Evolutionary conservation across 30 jellyfish, hydroid and myxozoan genomes (phyloP).

Genomic region (Chrysaora quinquecirrha): DNA sequence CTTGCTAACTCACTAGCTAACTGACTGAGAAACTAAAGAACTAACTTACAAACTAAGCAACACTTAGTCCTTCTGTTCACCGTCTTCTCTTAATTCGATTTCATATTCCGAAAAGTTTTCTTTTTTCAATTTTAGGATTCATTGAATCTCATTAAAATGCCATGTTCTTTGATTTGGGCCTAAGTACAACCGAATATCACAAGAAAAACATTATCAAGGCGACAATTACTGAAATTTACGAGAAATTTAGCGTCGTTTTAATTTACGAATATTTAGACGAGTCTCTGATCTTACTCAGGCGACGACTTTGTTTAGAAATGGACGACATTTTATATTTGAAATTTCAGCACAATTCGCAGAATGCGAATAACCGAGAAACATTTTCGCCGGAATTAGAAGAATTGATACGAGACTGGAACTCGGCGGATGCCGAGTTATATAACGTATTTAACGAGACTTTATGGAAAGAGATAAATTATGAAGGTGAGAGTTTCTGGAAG

Average conservation of each 20-base stretch:
- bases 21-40: too few species aligned
- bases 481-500: constrained; percentile 89
- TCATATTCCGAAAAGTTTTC: too few species aligned
- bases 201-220: constrained; percentile 79
- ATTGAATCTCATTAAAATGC: constrained; percentile 88
- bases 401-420: constrained; percentile 73
- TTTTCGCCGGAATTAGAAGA: constrained; percentile 72
- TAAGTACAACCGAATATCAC: constrained; percentile 96
- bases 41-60: too few species aligned
- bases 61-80: too few species aligned
- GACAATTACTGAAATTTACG: constrained; percentile 89
- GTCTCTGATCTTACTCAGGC: constrained; percentile 77
- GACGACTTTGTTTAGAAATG: constrained; percentile 85
- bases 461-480: constrained; percentile 91
- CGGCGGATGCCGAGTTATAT: constrained; percentile 86
- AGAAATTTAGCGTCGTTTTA: constrained; percentile 80
- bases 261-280: constrained; percentile 95
- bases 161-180: constrained; percentile 96
- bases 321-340: constrained; percentile 88
- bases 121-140: constrained; percentile 96
- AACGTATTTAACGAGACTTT: constrained; percentile 82
- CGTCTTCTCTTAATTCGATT: too few species aligned
- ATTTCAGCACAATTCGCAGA: constrained; percentile 75
- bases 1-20: too few species aligned
- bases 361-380: constrained; percentile 58